Evolutionary conservation across 2,888 invertebrate genomes (phyloP).

Genomic region (Chirona hameri): DNA sequence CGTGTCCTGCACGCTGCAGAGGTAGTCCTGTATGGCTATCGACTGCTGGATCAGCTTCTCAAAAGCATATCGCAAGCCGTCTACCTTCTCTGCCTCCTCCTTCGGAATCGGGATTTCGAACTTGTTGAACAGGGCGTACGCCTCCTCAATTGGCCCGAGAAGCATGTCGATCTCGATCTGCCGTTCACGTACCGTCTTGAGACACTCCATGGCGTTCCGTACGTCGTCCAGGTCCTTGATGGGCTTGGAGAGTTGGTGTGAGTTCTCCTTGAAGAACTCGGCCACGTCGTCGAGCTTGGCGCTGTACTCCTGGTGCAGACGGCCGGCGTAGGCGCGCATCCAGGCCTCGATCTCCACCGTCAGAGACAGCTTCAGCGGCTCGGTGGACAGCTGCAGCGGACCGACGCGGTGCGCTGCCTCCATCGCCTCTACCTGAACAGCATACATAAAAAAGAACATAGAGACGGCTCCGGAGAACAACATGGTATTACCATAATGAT

Average conservation of each 20-base stretch:
- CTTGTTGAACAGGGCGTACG: conserved; percentile 64
- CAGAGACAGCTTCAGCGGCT: conserved; percentile 50
- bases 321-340: conserved; percentile 68
- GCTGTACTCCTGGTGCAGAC: conserved; percentile 65
- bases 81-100: conserved; percentile 75
- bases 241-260: conserved; percentile 63
- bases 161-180: conserved; percentile 77
- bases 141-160: conserved; percentile 71
- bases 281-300: conserved; percentile 65
- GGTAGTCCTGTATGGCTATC: not conserved
- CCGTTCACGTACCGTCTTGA: conserved; percentile 69
- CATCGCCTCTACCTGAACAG: conserved; percentile 52
- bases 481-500: too few relatives aligned
- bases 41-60: conserved; percentile 59
- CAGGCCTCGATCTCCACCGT: conserved; percentile 72
- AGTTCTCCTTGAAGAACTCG: conserved; percentile 71
- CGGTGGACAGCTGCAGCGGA: conserved; percentile 67
- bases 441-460: too few relatives aligned
- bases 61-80: conserved; percentile 72
- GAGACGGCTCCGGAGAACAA: too few relatives aligned
- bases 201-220: conserved; percentile 72
- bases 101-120: conserved; percentile 57
- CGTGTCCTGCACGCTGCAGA: conserved; percentile 67
- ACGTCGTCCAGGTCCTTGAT: conserved; percentile 62
- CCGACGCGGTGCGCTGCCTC: conserved; percentile 64